These are phyloP conservation scores for Carterocephalus palaemon DNA, from an alignment of 2,888 invertebrate species.

Conservation along the genomic window DNA sequence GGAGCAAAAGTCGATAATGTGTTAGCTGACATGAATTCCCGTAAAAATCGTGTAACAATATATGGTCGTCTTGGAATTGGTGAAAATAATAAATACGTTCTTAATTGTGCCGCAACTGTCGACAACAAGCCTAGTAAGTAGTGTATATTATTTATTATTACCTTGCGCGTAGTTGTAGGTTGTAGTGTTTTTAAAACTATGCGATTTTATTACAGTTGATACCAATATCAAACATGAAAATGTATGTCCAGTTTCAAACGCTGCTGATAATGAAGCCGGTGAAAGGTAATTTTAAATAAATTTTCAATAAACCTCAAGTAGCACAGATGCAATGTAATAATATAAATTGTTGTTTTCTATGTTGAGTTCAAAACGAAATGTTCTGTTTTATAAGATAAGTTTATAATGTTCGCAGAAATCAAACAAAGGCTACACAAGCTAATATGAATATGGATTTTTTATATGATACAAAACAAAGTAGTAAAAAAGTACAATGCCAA, in stretches of 20 bases:
- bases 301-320: too few species aligned
- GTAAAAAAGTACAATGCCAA: slow-evolving; percentile 44
- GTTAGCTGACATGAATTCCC: slow-evolving; percentile 15
- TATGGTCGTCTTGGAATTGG: slow-evolving; percentile 55
- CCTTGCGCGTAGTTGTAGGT: too few species aligned
- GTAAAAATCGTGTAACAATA: slow-evolving; percentile 49
- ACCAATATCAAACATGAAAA: not conserved
- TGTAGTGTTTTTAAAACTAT: too few species aligned
- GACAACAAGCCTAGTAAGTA: slow-evolving; percentile 52
- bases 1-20: slow-evolving; percentile 1
- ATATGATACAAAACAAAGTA: slow-evolving; percentile 26
- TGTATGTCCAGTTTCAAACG: not conserved
- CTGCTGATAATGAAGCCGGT: not conserved
- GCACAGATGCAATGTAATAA: too few species aligned
- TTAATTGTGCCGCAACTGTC: slow-evolving; percentile 58
- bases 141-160: not conserved
- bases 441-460: slow-evolving; percentile 39
- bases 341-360: too few species aligned
- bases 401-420: slow-evolving; percentile 37
- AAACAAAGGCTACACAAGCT: slow-evolving; percentile 56
- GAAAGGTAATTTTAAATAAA: slow-evolving; percentile 16
- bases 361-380: not conserved
- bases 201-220: slow-evolving; percentile 9
- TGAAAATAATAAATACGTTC: slow-evolving; percentile 52
- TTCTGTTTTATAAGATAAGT: slow-evolving; percentile 1